Base-by-base conservation (phyloP, 2,797 vertebrate genomes). In the Malurus leucopterus region DNA sequence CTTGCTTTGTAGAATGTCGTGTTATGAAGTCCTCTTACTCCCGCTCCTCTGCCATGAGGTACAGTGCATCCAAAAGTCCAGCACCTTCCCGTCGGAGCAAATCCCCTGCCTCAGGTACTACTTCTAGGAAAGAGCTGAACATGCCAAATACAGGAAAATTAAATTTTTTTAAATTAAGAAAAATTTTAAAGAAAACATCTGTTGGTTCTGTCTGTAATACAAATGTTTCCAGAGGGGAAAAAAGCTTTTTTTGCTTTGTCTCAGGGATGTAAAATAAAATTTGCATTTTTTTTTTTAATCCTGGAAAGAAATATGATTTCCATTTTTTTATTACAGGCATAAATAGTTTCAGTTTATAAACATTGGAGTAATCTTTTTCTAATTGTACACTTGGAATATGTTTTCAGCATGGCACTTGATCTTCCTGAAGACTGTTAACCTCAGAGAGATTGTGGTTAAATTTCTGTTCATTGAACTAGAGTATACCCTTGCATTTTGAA, bases 101-200 rank as follows among this genome's bases (percentile, higher is more conserved):
- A 91, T 99, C 99, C 51, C 99, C 99, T 21, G 97, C 97, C 88
- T 97, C 98, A 97, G 98, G 99, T 99, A 97, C 57, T 91, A 13
- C 44, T 78, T 49, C 24, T 41, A 24, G 73, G 22, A 57, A 75
- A 72, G n/a, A 47, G 10, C 57, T 54, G 53, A 64, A 17, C 5
- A 4, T 1, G 3, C 29, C 30, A 41, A 70, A 50, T 32, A 16
- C 2, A 7, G 2, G 1, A 20, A 47, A 55, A 11, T 40, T 53
- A 9, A 30, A 24, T 70, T 44, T 5, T 70, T 73, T 68, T 44
- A 70, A 30, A 36, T 36, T 5, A 11, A 36, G 36, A 36, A 36
- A 36, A 11, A 36, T 36, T 36, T 36, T 36, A 11, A 36, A 36
- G 13, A 32, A 72, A 79, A 74, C 54, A 4, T 1, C 21, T 34